Base-by-base conservation (phyloP, 2,797 vertebrate genomes). In the Lepilemur septentrionalis region DNA sequence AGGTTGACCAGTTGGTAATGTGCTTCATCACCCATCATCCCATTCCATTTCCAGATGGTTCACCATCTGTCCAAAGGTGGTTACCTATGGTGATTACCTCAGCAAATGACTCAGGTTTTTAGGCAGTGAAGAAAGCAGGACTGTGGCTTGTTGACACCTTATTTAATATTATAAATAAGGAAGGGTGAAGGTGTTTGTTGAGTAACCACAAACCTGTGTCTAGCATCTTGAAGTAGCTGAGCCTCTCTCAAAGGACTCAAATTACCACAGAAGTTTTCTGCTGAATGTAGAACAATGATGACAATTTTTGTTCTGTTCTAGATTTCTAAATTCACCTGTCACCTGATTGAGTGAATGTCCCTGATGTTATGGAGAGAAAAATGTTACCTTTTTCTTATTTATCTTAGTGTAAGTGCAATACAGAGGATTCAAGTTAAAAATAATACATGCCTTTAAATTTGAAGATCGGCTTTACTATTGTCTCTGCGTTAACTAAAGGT, bases 381-480 rank as follows among this genome's bases (percentile, higher is more conserved):
- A 61, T 15, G 52, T 55, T 83, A 59, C 23, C 59, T 61, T 73
- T 82, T 67, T 75, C 41, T 50, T 87, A 48, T 57, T 94, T 93
- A 63, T 67, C 6, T 46, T 61, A 46, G 1, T 89, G 14, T 57
- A 93, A 78, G 82, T 72, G 55, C 61, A 95, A 94, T 20, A 61
- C 69, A 78, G 84, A 48, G 12, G 55, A 89, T 85, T 84, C 55
- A 79, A 75, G 28, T 63, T 85, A 94, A 91, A 93, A 95, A 72
- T 70, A 78, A 35, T 28, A 20, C 46, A 4, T 78, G 7, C 69
- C 46, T 85, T 38, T 46, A 93, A 69, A 91, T 91, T 48, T 57
- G 50, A 93, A 91, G 12, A 50, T 69, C 91, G 50, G 70, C 23
- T 92, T 91, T n/a, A 65, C 50, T 72, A 22, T 85, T 18, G 63